Percentiles rank a stretch among this genome's conserved stretches.
Conservation (phyloP, 2,888 invertebrate genomes). For the Miltochrista miniata region DNA sequence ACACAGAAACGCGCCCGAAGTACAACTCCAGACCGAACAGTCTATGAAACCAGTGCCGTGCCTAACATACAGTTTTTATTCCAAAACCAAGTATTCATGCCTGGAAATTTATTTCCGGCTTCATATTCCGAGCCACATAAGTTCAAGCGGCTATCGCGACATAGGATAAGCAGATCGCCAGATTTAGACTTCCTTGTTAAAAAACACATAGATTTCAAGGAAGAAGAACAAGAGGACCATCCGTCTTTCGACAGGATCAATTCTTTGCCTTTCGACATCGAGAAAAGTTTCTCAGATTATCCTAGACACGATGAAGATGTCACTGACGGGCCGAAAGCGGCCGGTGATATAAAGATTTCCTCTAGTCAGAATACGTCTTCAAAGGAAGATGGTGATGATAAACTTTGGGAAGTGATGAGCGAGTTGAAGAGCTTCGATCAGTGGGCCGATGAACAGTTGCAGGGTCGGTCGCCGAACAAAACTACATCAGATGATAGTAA, state of each 20-base stretch:
- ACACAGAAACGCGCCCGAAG: conserved; percentile 54
- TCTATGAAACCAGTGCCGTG: conserved; percentile 42
- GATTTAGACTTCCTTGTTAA: conserved; percentile 55
- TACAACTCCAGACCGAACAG: conserved; percentile 52
- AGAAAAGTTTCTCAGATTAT: conserved; percentile 53
- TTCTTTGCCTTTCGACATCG: conserved; percentile 61
- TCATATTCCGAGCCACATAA: conserved; percentile 63
- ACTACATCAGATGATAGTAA: conserved; percentile 70
- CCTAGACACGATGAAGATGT: conserved; percentile 49
- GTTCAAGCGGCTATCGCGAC: conserved; percentile 40
- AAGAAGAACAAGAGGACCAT: conserved; percentile 51
- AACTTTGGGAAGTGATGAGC: conserved; percentile 72
- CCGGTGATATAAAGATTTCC: conserved; percentile 48
- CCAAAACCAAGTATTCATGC: conserved; percentile 80
- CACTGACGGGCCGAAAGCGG: conserved; percentile 52
- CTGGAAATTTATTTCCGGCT: conserved; percentile 59
- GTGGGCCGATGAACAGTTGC: conserved; percentile 74
- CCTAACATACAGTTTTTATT: conserved; percentile 79
- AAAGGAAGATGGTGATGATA: conserved; percentile 57
- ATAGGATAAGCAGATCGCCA: conserved; percentile 48
- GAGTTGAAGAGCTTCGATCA: conserved; percentile 70
- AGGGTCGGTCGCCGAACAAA: conserved; percentile 50
- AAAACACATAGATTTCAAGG: conserved; percentile 68
- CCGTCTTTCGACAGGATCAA: conserved; percentile 70
- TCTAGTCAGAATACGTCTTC: conserved; percentile 52